Evolutionary conservation across 2,888 invertebrate genomes (phyloP), one percentile per base, ranked within the genome.

Genomic region (Phalera bucephala): DNA sequence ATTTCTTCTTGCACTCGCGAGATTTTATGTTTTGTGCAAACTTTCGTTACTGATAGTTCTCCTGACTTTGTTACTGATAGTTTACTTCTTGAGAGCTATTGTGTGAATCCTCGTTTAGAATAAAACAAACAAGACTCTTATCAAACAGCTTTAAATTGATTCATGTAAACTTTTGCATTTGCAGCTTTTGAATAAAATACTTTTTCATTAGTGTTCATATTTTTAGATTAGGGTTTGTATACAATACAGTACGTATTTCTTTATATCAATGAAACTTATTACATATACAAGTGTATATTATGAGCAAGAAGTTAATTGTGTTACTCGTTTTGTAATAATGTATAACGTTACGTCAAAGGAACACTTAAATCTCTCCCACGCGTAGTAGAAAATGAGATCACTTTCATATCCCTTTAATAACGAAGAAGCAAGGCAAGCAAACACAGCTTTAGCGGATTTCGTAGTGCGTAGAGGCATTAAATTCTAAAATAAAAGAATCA

Each of bases 1-100:
- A 67, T 74, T 74, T 69, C 61, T 70, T 69, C 60, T 58, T 54
- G 59, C 60, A 58, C 44, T 60, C 47, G 39, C 39, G 29, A 55
- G 45, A n/a, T 56, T 60, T 59, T 52, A 56, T 64, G 62, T 65
- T 63, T 63, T 45, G 51, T 45, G 36, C 27, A 48, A 59, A 64
- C 51, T 46, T 54, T 52, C 36, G 37, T 40, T 54, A 50, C 52
- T n/a, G n/a, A n/a, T n/a, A n/a, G n/a, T n/a, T n/a, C n/a, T n/a
- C n/a, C n/a, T n/a, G n/a, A n/a, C n/a, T 54, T 56, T 36, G 35
- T 41, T 42, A 31, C 13, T 33, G 45, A 31, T 21, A 23, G 26
- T 41, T 7, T 43, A 44, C 14, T 27, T 27, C 9, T 14, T 27
- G 14, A 27, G 4, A 3, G 27, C 14, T 13, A 3, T 14, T 21